Evolutionary conservation across 1,140 invertebrate genomes (phyloP), one percentile per base, ranked within the genome.

Genomic region (Drosophila ercepeae): DNA sequence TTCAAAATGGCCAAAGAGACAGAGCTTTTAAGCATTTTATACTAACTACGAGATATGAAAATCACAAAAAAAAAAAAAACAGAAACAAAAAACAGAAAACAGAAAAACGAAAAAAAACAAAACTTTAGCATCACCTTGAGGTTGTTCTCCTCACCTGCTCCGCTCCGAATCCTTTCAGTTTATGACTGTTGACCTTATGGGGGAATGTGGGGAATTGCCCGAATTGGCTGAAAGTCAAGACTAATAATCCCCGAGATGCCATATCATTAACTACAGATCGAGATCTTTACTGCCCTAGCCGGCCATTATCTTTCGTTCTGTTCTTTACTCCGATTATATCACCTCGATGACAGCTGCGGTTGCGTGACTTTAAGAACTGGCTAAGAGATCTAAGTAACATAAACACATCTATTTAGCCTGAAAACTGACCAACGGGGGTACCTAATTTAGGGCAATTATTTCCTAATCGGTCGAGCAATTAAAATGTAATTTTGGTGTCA

Each of bases 401-500:
- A 51, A 39, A 18, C 16, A 18, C 16, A 49, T 19, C 7, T 29
- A 23, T 19, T 48, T 61, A 18, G 48, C 51, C 58, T 50, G 25
- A 51, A 67, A 57, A 57, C n/a, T 60, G 45, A 57, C 64, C 57
- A 41, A 52, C 68, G 25, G 18, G 50, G 50, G 45, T 45, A 44
- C 19, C 45, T 36, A 42, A 57, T 54, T 18, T 55, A 13, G 16
- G 49, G 42, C 48, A 68, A 75, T 81, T 75, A 81, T 64, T 41
- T 41, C 36, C 63, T 81, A 84, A 84, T 84, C 54, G 34, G 32
- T 36, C 25, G 11, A 34, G 57, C 68, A 84, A 84, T 84, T 86
- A 84, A 74, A 86, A 73, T 45, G 48, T 65, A 53, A 86, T 84
- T 86, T 67, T 36, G 55, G 45, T 75, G 67, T 57, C 53, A 45